These are phyloP conservation scores for Dusona sp. DNA, from an alignment of 2,888 invertebrate species.

Conservation along the genomic window DNA sequence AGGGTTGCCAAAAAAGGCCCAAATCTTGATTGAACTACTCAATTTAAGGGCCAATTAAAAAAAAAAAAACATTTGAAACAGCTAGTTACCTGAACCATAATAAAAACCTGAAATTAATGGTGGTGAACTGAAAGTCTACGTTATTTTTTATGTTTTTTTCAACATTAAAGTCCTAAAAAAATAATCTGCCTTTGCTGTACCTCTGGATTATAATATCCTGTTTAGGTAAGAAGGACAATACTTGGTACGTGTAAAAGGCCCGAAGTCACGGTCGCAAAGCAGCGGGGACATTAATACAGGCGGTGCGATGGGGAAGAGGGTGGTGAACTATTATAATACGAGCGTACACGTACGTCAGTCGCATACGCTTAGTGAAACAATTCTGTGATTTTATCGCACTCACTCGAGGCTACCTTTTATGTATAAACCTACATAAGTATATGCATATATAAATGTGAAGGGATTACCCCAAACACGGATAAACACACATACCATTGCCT, in stretches of 20 bases:
- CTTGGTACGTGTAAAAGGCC: slow-evolving; percentile 43
- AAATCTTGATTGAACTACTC: background rate
- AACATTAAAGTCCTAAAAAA: background rate
- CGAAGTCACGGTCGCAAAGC: slow-evolving; percentile 54
- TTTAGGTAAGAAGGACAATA: slow-evolving; percentile 36
- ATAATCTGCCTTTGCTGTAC: background rate
- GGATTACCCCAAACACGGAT: slow-evolving; percentile 47
- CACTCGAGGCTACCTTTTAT: slow-evolving; percentile 73
- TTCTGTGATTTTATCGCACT: slow-evolving; percentile 84
- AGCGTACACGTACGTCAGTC: slow-evolving; percentile 76
- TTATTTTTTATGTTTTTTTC: background rate
- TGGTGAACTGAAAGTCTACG: background rate
- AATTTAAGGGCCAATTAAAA: background rate
- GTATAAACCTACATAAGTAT: background rate
- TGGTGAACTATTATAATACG: slow-evolving; percentile 43
- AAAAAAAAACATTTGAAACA: background rate
- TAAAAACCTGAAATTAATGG: background rate
- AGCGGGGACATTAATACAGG: slow-evolving; percentile 51
- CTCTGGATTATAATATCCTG: slow-evolving; percentile 15
- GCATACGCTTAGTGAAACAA: slow-evolving; percentile 85
- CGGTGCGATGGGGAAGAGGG: slow-evolving; percentile 41
- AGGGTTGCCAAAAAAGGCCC: background rate
- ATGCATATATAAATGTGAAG: slow-evolving; percentile 17
- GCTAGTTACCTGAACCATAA: background rate
- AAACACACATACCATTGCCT: slow-evolving; percentile 65